A percentile compares a stretch with the other conserved stretches of the same genome.
These are phyloP conservation scores for Orthosia gothica DNA, from an alignment of 2,888 invertebrate species.

Conservation along the genomic window DNA sequence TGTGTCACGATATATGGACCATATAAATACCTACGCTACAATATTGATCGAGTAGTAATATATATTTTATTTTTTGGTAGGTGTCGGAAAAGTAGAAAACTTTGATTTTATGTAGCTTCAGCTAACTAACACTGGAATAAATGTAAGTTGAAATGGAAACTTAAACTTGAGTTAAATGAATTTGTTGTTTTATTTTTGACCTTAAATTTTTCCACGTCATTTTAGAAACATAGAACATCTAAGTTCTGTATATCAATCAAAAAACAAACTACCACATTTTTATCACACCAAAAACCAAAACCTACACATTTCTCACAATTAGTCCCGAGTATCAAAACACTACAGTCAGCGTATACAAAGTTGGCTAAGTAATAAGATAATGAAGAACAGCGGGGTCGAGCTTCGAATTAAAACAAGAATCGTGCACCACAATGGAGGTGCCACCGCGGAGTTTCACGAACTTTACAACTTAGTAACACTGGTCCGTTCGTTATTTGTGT, in stretches of 20 bases:
- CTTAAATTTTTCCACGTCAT: no score
- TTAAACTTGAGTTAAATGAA: no score
- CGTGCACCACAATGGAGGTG: conserved; percentile 70
- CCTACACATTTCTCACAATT: conserved; percentile 7
- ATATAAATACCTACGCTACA: no score
- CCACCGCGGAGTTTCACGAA: conserved; percentile 50
- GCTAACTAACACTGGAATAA: no score
- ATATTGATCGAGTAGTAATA: no score
- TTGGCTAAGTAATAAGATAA: conserved; percentile 91
- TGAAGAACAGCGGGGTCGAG: conserved; percentile 90
- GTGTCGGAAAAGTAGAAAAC: no score
- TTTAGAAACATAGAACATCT: no score
- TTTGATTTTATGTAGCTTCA: no score
- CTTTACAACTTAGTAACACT: conserved; percentile 21
- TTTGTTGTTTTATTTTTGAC: no score
- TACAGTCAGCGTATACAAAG: conserved; percentile 78
- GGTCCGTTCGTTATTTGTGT: conserved; percentile 12
- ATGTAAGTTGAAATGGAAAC: no score
- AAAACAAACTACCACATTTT: not conserved
- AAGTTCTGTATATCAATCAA: not conserved
- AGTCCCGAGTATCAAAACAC: conserved; percentile 78
- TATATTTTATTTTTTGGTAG: no score
- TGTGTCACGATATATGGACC: no score
- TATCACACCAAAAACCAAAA: not conserved
- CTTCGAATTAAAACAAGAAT: conserved; percentile 89